phyloP scores from a whole-genome alignment of 1,140 invertebrate species.

The Sesamia nonagrioides region DNA sequence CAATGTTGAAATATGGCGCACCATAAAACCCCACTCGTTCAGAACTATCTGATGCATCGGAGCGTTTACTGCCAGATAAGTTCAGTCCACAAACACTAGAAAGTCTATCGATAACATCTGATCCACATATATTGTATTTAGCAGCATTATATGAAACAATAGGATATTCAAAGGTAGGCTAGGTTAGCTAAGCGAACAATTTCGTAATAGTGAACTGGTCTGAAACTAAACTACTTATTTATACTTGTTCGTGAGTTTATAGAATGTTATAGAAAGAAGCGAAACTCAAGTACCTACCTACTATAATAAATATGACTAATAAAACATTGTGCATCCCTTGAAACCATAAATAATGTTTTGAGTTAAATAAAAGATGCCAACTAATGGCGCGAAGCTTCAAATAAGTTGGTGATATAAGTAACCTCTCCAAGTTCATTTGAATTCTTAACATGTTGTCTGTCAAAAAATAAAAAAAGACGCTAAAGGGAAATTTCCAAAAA shows the following conservation, averaged over 20 bases:
- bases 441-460: neutral
- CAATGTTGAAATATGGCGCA: slow-evolving; percentile 56
- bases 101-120: slow-evolving; percentile 58
- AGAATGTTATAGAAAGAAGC: neutral
- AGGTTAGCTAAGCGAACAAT: slow-evolving; percentile 23
- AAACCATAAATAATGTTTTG: too few species aligned
- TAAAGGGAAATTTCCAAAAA: slow-evolving; percentile 7
- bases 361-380: too few species aligned
- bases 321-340: too few species aligned
- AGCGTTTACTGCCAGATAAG: slow-evolving; percentile 51
- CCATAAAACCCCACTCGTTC: slow-evolving; percentile 57
- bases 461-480: neutral
- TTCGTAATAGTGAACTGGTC: slow-evolving; percentile 36
- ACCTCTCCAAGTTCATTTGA: neutral
- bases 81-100: slow-evolving; percentile 51
- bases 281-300: neutral
- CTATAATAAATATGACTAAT: neutral
- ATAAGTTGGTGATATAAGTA: too few species aligned
- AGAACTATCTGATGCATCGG: slow-evolving; percentile 66
- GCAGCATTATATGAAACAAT: slow-evolving; percentile 37
- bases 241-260: slow-evolving; percentile 1
- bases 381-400: too few species aligned
- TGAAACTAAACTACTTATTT: slow-evolving; percentile 30
- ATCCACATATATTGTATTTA: slow-evolving; percentile 52
- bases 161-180: slow-evolving; percentile 38